Evolutionary conservation across 1,140 invertebrate species (phyloP).

Genomic region (Archegozetes longisetosus): DNA sequence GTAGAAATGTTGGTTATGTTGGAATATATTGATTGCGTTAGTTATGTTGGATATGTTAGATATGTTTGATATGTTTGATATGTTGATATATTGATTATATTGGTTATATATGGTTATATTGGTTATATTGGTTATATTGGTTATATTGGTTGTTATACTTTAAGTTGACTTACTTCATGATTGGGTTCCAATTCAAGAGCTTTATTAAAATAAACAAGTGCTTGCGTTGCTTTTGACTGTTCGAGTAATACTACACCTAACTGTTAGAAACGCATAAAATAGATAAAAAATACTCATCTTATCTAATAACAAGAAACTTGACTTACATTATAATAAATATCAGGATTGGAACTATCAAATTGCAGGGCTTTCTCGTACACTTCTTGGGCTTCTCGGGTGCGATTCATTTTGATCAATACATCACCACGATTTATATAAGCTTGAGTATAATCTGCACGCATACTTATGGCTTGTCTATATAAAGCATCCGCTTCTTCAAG

Average conservation of each 20-base stretch:
- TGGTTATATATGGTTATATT: too few relatives aligned
- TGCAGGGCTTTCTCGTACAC: conserved; percentile 82
- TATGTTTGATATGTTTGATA: too few relatives aligned
- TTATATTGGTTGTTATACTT: too few relatives aligned
- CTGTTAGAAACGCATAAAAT: conserved; percentile 31
- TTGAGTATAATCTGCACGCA: conserved; percentile 91
- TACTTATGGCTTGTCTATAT: conserved; percentile 84
- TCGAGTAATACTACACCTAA: conserved; percentile 85
- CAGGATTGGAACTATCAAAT: conserved; percentile 85
- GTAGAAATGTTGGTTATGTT: too few relatives aligned
- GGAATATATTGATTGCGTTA: too few relatives aligned
- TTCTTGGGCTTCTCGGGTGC: conserved; percentile 82
- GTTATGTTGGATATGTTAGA: too few relatives aligned
- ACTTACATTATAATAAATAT: conserved; percentile 91
- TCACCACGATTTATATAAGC: conserved; percentile 94
- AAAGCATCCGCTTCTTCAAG: conserved; percentile 82
- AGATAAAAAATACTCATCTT: background rate
- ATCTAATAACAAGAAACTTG: background rate
- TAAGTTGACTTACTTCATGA: conserved; percentile 37
- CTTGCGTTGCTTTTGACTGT: conserved; percentile 74
- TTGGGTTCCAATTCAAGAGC: conserved; percentile 82
- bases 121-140: too few relatives aligned
- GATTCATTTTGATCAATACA: conserved; percentile 82
- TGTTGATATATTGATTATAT: too few relatives aligned
- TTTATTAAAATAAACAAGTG: conserved; percentile 77